A percentile compares a stretch with the other conserved stretches of the same genome.
These are phyloP conservation scores for Corvus cornix DNA, from an alignment of 2,113 vertebrate genomes.

Conservation along the genomic window DNA sequence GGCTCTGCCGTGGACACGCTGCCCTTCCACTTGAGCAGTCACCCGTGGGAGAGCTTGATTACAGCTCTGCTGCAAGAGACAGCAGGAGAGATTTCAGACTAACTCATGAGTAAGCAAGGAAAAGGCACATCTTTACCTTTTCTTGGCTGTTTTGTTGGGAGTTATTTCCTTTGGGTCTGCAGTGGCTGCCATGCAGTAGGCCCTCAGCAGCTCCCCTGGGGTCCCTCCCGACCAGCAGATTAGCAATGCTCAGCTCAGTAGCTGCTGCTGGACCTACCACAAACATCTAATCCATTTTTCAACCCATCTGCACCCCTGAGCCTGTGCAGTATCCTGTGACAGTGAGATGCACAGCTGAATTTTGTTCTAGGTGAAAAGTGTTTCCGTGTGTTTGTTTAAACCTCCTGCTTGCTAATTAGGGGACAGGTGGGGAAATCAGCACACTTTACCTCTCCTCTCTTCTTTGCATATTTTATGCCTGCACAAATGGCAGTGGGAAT, in stretches of 20 bases:
- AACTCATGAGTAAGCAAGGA: not conserved
- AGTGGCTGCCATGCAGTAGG: not conserved
- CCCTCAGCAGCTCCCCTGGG: not conserved
- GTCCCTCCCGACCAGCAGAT: not conserved
- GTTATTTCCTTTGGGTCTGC: not conserved
- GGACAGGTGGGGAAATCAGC: constrained; percentile 14
- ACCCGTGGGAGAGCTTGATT: not conserved
- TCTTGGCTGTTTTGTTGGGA: not conserved
- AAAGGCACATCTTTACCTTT: not conserved
- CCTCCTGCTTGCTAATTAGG: constrained; percentile 7
- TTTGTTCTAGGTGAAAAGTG: not conserved
- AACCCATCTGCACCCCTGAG: not conserved
- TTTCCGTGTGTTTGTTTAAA: constrained; percentile 3
- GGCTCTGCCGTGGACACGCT: accelerated
- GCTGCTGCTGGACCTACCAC: not conserved
- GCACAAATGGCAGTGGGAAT: constrained; percentile 15
- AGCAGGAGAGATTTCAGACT: not conserved
- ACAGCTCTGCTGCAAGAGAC: not conserved
- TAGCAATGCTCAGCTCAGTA: not conserved
- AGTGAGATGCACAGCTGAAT: not conserved
- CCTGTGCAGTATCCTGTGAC: not conserved
- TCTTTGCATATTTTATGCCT: constrained; percentile 6
- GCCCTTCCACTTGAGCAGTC: not conserved
- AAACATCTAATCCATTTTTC: not conserved
- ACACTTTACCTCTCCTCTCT: not conserved